phyloP scores from a whole-genome alignment of 2,888 invertebrate genomes.

The Nephrocerus scutellatus region DNA sequence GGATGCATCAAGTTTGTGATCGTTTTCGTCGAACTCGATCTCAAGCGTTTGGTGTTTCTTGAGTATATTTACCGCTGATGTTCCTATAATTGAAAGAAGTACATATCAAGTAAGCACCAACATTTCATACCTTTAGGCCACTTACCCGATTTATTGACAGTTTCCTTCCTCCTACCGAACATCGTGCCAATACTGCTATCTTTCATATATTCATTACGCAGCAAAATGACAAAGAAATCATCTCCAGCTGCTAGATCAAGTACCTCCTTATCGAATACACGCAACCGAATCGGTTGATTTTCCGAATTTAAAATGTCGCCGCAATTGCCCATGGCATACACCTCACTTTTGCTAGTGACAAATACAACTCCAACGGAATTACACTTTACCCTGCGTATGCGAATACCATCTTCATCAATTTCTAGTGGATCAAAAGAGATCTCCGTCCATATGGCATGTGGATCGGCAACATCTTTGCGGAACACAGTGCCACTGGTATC shows the following conservation, averaged over 20 bases:
- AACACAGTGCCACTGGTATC: slow-evolving; percentile 21
- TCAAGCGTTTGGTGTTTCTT: no score
- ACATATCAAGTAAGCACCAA: no score
- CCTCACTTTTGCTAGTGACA: slow-evolving; percentile 33
- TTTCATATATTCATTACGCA: no score
- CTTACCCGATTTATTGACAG: no score
- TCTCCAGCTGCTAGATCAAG: slow-evolving; percentile 66
- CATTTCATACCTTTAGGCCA: no score
- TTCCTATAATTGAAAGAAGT: no score
- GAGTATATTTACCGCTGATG: no score
- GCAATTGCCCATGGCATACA: slow-evolving; percentile 43
- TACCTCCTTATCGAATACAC: slow-evolving; percentile 51
- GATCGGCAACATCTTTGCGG: slow-evolving; percentile 6
- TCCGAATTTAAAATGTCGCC: slow-evolving; percentile 43
- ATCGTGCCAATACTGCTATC: no score
- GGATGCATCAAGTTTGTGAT: slow-evolving; percentile 2
- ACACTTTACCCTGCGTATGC: slow-evolving; percentile 37
- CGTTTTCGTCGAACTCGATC: no score
- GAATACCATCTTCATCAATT: slow-evolving; percentile 37
- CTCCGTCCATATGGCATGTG: slow-evolving; percentile 31
- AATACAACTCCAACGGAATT: slow-evolving; percentile 43
- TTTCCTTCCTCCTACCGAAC: no score
- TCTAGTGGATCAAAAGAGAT: slow-evolving; percentile 41
- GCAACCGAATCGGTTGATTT: slow-evolving; percentile 41
- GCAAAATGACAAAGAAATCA: slow-evolving; percentile 68